Evolutionary conservation across 1,140 invertebrate species (phyloP), one percentile per base, ranked within the genome.

Genomic region (Anagrus nilaparvatae): DNA sequence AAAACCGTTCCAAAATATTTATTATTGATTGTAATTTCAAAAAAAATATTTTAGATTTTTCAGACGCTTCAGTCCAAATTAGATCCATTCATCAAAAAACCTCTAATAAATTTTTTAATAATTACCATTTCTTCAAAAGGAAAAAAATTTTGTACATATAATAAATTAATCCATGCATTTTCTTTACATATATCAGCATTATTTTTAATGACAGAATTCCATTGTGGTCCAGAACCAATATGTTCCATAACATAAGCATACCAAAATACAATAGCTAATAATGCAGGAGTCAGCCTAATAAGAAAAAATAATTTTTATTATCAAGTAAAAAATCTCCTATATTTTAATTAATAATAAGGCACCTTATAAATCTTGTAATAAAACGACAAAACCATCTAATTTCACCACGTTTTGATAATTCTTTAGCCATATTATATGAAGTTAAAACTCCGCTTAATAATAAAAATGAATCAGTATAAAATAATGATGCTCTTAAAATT

Each of bases 71-170:
- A 44, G 21, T 37, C 21, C 4, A 12, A 14, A 35, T 19, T 5
- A 42, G 27, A 32, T 18, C 2, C 12, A 13, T 35, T 28, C 5
- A 29, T 5, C 17, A 17, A 14, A 34, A 34, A 17, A 14, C 29
- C 5, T 7, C 5, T n/a, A 31, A 7, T n/a, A 31, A 31, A 31
- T 31, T n/a, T 34, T 34, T 17, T 14, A 17, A 5, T 34, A 44
- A 46, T 43, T 60, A 82, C 81, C 75, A 81, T 81, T 38, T 82
- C 75, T 55, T 82, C 77, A 43, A 82, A 76, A 2, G 75, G 75
- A 47, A 78, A 79, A 40, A 78, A 78, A 52, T 84, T 84, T 52
- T 84, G 80, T 21, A 82, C 63, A 47, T 78, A 81, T 2, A 84
- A 58, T 3, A 81, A 50, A 59, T 81, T 82, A 50, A 75, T 76